phyloP scores from a whole-genome alignment of 2,888 invertebrate genomes.

The Macropis europaea region DNA sequence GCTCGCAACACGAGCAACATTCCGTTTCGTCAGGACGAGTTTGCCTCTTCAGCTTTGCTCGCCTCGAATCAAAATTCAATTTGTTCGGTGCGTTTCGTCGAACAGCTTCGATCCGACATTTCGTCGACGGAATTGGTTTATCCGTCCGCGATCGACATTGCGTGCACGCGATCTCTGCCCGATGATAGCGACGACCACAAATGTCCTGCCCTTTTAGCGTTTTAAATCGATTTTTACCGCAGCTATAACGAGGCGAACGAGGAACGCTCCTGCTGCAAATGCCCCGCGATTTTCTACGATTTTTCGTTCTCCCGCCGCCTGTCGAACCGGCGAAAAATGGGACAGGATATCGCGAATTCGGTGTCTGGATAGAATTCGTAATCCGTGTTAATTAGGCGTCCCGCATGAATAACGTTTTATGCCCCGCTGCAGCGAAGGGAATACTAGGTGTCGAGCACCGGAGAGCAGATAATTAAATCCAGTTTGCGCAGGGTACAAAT shows the following conservation, averaged over 20 bases:
- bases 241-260: not conserved
- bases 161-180: not conserved
- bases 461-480: conserved; percentile 49
- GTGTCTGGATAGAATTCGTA: conserved; percentile 22
- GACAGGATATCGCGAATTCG: conserved; percentile 11
- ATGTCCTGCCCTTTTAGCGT: not conserved
- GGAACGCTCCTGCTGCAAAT: too few species aligned
- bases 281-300: too few species aligned
- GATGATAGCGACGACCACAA: not conserved
- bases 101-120: conserved; percentile 2
- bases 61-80: conserved; percentile 18
- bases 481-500: conserved; percentile 31
- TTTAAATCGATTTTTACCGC: not conserved
- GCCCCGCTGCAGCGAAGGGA: conserved; percentile 10
- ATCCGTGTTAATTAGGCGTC: conserved; percentile 37
- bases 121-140: conserved; percentile 23
- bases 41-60: not conserved
- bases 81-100: conserved; percentile 1
- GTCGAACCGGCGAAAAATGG: not conserved
- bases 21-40: not conserved
- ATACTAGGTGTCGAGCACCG: not conserved
- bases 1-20: not conserved
- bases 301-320: not conserved
- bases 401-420: conserved; percentile 11
- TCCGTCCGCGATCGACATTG: not conserved